Percentiles rank a stretch among this genome's conserved stretches.
These are phyloP conservation scores for Mesocricetus auratus DNA, from an alignment of 2,113 vertebrate species.

Conservation along the genomic window DNA sequence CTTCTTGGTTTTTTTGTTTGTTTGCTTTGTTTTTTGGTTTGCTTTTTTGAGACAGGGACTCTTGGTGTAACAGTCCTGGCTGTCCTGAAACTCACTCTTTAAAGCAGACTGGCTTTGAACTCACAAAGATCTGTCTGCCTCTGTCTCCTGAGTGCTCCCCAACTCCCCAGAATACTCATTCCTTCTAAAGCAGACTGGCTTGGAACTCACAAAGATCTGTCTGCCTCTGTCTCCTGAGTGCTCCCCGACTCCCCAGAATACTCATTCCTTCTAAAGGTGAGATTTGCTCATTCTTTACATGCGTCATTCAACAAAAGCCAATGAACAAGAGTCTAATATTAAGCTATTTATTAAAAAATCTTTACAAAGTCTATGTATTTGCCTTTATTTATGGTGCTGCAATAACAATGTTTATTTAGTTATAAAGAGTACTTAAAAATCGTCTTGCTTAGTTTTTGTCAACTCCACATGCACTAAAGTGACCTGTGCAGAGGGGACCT, in stretches of 20 bases:
- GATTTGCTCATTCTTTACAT: background rate
- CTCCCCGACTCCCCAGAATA: background rate
- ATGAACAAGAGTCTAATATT: background rate
- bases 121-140: background rate
- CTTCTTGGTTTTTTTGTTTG: too few relatives aligned
- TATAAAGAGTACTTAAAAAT: too few relatives aligned
- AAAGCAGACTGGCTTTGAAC: background rate
- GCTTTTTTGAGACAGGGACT: background rate
- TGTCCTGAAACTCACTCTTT: background rate
- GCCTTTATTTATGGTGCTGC: too few relatives aligned
- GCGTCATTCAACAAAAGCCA: background rate
- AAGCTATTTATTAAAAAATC: conserved; percentile 39
- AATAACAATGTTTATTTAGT: too few relatives aligned
- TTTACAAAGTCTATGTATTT: conserved; percentile 35
- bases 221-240: too few relatives aligned
- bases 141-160: background rate
- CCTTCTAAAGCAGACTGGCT: too few relatives aligned
- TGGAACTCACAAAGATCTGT: too few relatives aligned
- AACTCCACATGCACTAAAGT: background rate
- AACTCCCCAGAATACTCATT: too few relatives aligned
- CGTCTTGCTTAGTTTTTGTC: background rate
- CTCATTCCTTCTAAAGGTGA: background rate
- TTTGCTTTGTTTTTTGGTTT: too few relatives aligned
- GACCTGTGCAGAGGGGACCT: background rate
- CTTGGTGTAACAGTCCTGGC: background rate